Evolutionary conservation across 2,113 vertebrate genomes (phyloP), one percentile per base, ranked within the genome.

Genomic region (Colossoma macropomum): DNA sequence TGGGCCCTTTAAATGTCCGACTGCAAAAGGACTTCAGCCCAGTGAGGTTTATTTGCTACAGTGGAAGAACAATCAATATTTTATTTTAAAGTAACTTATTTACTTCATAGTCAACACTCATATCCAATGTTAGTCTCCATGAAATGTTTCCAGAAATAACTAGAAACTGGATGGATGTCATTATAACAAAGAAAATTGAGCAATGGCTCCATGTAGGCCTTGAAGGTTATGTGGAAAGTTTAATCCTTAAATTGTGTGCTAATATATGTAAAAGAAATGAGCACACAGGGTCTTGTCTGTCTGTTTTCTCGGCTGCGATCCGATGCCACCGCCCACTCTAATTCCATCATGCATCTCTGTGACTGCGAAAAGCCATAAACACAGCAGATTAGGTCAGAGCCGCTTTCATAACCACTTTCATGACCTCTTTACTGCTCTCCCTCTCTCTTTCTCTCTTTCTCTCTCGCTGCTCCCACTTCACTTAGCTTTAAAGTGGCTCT

Each of bases 361-460:
- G 74, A 77, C 81, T 83, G 81, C 28, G 28, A 77, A 77, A 70
- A 83, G 81, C 81, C 66, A 71, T 83, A 83, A 77, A 83, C 81
- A 83, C 81, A 70, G 32, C 68, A 77, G 81, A 83, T 83, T 77
- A 83, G 81, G 81, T 71, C 81, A 83, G 74, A 83, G 68, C 81
- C 25, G 81, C 74, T 83, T 83, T 83, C 81, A 83, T 83, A 83
- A 83, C 81, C 81, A 83, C 65, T 83, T 83, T 71, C 75, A 70
- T 77, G 81, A 83, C 81, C 81, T 77, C 66, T 83, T 83, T 83
- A 83, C 32, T 59, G 65, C 68, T 63, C 76, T 32, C 41, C 70
- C n/a, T 82, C 62, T 75, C 71, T 5, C 62, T 52, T 30, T 79
- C 23, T 60, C 80, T 50, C 63, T 82, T 48, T 27, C 48, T 76